phyloP scores from a whole-genome alignment of 1,140 invertebrate genomes.

The Heterodera schachtii region DNA sequence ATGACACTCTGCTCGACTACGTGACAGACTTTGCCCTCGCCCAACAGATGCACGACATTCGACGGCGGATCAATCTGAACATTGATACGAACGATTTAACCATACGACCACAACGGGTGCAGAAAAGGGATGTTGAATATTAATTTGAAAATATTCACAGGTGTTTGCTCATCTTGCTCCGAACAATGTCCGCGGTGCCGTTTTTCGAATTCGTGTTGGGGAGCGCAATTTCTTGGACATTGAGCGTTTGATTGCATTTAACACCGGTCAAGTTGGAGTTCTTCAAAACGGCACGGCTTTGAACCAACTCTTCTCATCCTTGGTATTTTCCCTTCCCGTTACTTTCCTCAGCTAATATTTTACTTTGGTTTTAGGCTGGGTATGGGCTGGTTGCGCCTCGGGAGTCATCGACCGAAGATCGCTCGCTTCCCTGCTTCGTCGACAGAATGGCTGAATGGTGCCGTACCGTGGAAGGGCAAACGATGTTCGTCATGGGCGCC shows the following conservation, averaged over 20 bases:
- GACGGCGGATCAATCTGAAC: conserved; percentile 9
- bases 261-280: not conserved
- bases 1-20: conserved; percentile 49
- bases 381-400: not conserved
- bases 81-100: conserved; percentile 11
- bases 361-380: not conserved
- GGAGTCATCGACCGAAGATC: not conserved
- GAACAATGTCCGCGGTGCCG: conserved; percentile 7
- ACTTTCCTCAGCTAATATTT: not conserved
- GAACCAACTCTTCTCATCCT: conserved; percentile 13
- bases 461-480: conserved; percentile 45
- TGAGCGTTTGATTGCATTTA: not conserved
- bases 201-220: conserved; percentile 16
- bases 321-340: not conserved
- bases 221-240: not conserved
- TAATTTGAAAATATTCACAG: not conserved
- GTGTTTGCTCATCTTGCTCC: conserved; percentile 16
- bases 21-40: conserved; percentile 37
- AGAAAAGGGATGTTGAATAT: no score
- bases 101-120: conserved; percentile 15
- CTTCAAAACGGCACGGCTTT: not conserved
- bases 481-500: conserved; percentile 44
- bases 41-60: conserved; percentile 34
- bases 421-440: conserved; percentile 46
- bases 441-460: conserved; percentile 45